Evolutionary conservation across 2,797 vertebrate genomes (phyloP).

Genomic region (Spondyliosoma cantharus): DNA sequence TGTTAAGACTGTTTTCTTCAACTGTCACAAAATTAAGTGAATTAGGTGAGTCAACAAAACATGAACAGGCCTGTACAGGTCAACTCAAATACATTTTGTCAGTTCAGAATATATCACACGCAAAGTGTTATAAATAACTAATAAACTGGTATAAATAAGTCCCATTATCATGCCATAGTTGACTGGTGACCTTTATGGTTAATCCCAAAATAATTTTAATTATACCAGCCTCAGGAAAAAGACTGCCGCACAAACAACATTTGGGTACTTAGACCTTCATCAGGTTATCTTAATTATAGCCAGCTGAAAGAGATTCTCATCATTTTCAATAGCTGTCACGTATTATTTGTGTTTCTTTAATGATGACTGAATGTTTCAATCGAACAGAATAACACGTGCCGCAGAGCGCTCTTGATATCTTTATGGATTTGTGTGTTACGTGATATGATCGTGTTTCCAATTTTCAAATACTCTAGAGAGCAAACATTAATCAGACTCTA

Average conservation of each 20-base stretch:
- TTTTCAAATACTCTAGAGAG: slow-evolving; percentile 26
- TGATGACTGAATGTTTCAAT: background rate
- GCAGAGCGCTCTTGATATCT: slow-evolving; percentile 11
- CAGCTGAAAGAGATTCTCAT: background rate
- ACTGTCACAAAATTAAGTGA: background rate
- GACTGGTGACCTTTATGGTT: background rate
- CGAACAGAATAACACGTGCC: accelerated
- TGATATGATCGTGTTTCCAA: slow-evolving; percentile 11
- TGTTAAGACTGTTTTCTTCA: background rate
- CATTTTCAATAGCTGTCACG: background rate
- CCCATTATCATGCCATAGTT: background rate
- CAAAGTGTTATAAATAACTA: background rate
- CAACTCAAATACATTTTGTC: background rate
- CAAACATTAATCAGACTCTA: slow-evolving; percentile 31
- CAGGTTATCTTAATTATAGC: no score
- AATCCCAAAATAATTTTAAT: background rate
- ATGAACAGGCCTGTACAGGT: background rate
- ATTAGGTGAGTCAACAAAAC: background rate
- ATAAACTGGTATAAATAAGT: background rate
- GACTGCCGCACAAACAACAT: no score
- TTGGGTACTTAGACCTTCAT: no score
- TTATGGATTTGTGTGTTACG: background rate
- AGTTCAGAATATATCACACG: background rate
- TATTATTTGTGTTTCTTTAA: slow-evolving; percentile 3
- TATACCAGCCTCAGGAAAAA: no score